Percentiles rank a stretch among this genome's conserved stretches.
Evolutionary conservation across 1,140 invertebrate species (phyloP).

Genomic region (Papilio polyxenes): DNA sequence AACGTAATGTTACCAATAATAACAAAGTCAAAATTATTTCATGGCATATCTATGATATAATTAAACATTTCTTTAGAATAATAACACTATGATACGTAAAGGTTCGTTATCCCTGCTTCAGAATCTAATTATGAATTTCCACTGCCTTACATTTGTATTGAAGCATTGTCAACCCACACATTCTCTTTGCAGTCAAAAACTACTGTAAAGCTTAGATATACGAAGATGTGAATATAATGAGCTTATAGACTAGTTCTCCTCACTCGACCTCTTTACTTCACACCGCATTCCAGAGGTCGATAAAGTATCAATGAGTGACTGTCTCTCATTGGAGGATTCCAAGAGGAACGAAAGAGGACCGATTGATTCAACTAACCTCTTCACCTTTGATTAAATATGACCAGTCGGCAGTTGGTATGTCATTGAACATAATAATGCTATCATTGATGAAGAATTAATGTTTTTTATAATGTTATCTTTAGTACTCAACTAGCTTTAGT

Average conservation of each 20-base stretch:
- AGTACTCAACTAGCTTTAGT: too few species aligned
- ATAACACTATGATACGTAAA: too few species aligned
- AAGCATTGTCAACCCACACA: too few species aligned
- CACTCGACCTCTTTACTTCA: constrained; percentile 13
- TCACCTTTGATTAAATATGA: constrained; percentile 18
- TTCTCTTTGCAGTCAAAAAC: too few species aligned
- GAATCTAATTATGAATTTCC: too few species aligned
- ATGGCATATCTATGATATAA: too few species aligned
- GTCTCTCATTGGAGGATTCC: background rate
- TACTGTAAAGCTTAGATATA: background rate
- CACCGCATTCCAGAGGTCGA: constrained; percentile 6
- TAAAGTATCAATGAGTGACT: constrained; percentile 13
- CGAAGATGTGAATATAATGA: background rate
- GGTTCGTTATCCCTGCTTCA: too few species aligned
- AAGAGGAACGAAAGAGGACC: background rate
- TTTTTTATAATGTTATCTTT: background rate
- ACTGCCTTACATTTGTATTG: too few species aligned
- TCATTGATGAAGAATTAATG: background rate
- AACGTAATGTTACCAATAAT: too few species aligned
- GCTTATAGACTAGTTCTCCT: background rate
- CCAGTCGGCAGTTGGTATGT: background rate
- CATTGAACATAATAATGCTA: background rate
- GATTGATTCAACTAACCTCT: constrained; percentile 17
- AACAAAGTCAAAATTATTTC: too few species aligned
- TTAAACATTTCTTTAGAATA: too few species aligned